Evolutionary conservation across 1,140 invertebrate species (phyloP), one percentile per base, ranked within the genome.

Genomic region (Pentalonia nigronervosa): DNA sequence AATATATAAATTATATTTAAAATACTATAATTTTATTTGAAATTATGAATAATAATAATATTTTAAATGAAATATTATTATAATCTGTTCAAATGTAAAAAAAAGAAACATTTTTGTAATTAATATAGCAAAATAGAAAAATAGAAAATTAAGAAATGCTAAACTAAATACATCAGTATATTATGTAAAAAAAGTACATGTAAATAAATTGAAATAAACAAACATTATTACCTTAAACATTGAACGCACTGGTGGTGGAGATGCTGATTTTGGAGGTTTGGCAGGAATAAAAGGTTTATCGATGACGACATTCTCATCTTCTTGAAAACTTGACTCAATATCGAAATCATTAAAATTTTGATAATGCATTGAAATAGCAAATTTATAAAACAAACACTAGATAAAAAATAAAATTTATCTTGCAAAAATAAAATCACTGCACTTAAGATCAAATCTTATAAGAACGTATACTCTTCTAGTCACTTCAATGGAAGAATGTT

Each of bases 281-380:
- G 20, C 48, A 34, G 91, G 91, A 92, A 84, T 92, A 84, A 92
- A 92, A 36, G 91, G 91, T 92, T 92, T 92, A 53, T 81, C 53
- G 25, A 92, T 92, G 47, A 92, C 47, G 41, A 92, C 47, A 92
- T 92, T 92, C 7, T 92, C 91, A 48, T 92, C 91, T 92, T 92
- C 91, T 92, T 92, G 91, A 41, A 92, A 92, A 92, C 91, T 83
- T 83, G 91, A 92, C 53, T 92, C 91, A 36, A 92, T 92, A 23
- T 92, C 91, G 53, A 92, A 92, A 92, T 92, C 91, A 36, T 92
- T 92, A 81, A 92, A 92, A 50, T 92, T 83, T 84, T 92, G 91
- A 84, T 81, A 48, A 92, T 84, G 83, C 91, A 92, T 92, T 81
- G 56, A 50, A 36, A 53, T 36, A 41, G 41, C 90, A 89, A 53